Conservation (phyloP, 2,888 invertebrate species). For the Bombyx huttoni region DNA sequence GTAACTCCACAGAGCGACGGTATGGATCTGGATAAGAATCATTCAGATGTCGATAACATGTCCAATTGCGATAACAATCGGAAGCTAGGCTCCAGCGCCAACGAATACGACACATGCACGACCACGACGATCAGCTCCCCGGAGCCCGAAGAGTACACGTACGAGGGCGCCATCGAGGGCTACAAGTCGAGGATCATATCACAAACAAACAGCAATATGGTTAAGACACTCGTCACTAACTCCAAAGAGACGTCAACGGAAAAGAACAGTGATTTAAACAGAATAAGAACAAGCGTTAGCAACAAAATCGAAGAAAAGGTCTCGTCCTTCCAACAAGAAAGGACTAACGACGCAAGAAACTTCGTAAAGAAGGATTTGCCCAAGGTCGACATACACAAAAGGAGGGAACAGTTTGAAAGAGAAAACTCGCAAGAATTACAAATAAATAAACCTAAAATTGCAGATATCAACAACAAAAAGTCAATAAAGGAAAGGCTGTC, state of each 20-base stretch:
- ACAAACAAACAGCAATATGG: constrained; percentile 62
- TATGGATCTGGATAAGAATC: constrained; percentile 68
- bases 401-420: constrained; percentile 86
- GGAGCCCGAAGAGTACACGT: constrained; percentile 85
- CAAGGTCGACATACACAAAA: constrained; percentile 86
- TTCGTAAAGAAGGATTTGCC: constrained; percentile 74
- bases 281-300: constrained; percentile 60
- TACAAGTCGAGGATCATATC: constrained; percentile 85
- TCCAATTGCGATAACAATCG: constrained; percentile 58
- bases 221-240: constrained; percentile 58
- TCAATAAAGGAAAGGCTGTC: constrained; percentile 82
- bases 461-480: constrained; percentile 76
- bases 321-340: constrained; percentile 71
- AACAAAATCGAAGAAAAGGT: constrained; percentile 77
- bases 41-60: constrained; percentile 66
- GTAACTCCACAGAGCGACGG: constrained; percentile 71
- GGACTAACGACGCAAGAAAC: constrained; percentile 52
- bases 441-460: constrained; percentile 65
- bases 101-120: constrained; percentile 78
- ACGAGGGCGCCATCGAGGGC: constrained; percentile 89
- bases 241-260: constrained; percentile 62
- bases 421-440: constrained; percentile 71
- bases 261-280: constrained; percentile 54
- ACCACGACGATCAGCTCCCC: constrained; percentile 78
- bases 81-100: constrained; percentile 64